phyloP scores from a whole-genome alignment of 2,797 vertebrate species.

The Leucoraja ocellata region DNA sequence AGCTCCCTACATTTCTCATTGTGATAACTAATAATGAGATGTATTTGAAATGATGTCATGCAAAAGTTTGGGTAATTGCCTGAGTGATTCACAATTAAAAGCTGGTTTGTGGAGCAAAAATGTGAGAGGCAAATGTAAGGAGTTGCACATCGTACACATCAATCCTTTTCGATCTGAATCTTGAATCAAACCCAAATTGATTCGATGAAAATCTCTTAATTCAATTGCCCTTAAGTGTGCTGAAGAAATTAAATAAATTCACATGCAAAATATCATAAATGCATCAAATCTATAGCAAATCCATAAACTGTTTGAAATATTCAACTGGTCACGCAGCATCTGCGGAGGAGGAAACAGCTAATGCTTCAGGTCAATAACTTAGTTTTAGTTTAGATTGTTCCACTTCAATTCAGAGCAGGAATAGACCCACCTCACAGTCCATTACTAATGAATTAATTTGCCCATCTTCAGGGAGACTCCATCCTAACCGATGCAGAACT shows the following conservation, averaged over 20 bases:
- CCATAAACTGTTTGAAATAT: too few species aligned
- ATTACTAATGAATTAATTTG: background rate
- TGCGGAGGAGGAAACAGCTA: too few species aligned
- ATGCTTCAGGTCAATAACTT: too few species aligned
- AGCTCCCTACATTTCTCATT: background rate
- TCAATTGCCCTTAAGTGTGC: background rate
- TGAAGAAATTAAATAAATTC: background rate
- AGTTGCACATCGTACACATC: background rate
- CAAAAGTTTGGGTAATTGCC: background rate
- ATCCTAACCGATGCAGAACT: background rate
- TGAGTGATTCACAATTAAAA: background rate
- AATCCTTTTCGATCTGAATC: background rate
- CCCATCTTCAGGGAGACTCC: background rate
- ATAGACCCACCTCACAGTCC: background rate
- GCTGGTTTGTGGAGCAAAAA: background rate
- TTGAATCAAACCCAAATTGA: background rate
- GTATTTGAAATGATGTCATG: slow-evolving; percentile 14
- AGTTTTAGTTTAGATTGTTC: background rate
- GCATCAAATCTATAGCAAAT: too few species aligned
- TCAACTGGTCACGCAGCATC: too few species aligned
- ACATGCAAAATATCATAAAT: too few species aligned
- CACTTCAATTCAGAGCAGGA: background rate
- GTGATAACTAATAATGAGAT: background rate
- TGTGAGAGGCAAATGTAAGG: background rate
- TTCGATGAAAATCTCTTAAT: background rate